Evolutionary conservation across 64 coral and sea anemone species (phyloP).

Genomic region (Hydrozoanthus tunicans): DNA sequence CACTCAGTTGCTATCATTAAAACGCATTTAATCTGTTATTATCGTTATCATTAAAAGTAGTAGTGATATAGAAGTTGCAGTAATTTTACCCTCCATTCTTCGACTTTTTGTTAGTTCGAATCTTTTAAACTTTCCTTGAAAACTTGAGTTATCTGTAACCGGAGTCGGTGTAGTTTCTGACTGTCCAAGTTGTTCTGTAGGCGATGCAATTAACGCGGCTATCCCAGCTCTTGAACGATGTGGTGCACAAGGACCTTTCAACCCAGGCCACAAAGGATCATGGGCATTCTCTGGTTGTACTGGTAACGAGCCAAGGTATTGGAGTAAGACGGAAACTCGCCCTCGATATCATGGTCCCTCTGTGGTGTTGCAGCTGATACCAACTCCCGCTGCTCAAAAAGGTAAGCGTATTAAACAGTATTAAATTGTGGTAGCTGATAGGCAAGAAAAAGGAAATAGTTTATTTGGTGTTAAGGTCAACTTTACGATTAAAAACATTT

Average conservation of each 20-base stretch:
- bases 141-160: too few relatives aligned
- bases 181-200: conserved; percentile 13
- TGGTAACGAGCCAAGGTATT: conserved; percentile 64
- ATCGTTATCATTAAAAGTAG: too few relatives aligned
- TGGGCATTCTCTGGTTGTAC: conserved; percentile 93
- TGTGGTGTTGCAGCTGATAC: conserved; percentile 85
- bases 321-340: conserved; percentile 78
- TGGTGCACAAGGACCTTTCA: conserved; percentile 76
- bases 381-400: conserved; percentile 90
- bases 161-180: not conserved
- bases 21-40: too few relatives aligned
- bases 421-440: too few relatives aligned
- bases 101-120: too few relatives aligned
- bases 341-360: conserved; percentile 86
- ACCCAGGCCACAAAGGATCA: conserved; percentile 74
- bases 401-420: conserved; percentile 32
- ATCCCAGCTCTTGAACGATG: conserved; percentile 75
- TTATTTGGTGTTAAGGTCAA: too few relatives aligned
- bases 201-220: conserved; percentile 61
- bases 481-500: too few relatives aligned
- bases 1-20: too few relatives aligned
- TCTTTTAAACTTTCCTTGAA: too few relatives aligned
- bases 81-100: too few relatives aligned
- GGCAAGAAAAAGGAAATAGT: too few relatives aligned
- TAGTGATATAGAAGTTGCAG: too few relatives aligned